Base-by-base conservation (phyloP, 2,113 vertebrate genomes). In the Dicentrarchus labrax region DNA sequence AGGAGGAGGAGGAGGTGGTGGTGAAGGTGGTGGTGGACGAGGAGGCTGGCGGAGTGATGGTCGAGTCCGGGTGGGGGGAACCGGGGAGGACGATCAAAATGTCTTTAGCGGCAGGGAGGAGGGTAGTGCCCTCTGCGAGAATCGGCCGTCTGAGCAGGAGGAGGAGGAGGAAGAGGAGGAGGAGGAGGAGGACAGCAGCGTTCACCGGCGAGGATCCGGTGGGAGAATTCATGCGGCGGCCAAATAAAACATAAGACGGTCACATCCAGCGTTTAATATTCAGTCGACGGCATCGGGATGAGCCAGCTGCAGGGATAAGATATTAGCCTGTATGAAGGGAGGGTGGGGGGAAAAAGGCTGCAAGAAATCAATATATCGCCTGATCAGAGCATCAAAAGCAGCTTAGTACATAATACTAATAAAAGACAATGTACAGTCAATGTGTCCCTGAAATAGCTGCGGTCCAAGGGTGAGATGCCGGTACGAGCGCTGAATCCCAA, bases 161-260 rank as follows among this genome's bases (percentile, higher is more conserved):
- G 12, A 77, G 48, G n/a, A 71, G 69, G 51, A 77, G 69, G 54
- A 77, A 86, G 75, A 70, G 73, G 81, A 59, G 65, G 71, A 60
- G 57, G 78, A 13, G 79, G 81, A 38, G 70, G 77, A 47, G 78
- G 78, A 39, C 82, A 81, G 86, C 78, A 92, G 91, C 65, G 85
- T 88, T 82, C 86, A 89, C 92, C 88, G 93, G 89, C 76, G 76
- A 87, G 85, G 80, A 90, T 89, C 85, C 86, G 90, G 86, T 89
- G 85, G 65, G 83, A 91, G 94, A 90, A 94, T 93, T 93, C 94
- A 94, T 94, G 84, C 91, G 90, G 88, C 86, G 82, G 82, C 65
- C 88, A 92, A 91, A 90, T 87, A 51, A 43, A 86, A 67, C 67
- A 71, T 56, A 57, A 78, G 54, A 78, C 74, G 76, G 17, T 92